Conservation (phyloP, 2,113 vertebrate species). For the Procavia capensis region DNA sequence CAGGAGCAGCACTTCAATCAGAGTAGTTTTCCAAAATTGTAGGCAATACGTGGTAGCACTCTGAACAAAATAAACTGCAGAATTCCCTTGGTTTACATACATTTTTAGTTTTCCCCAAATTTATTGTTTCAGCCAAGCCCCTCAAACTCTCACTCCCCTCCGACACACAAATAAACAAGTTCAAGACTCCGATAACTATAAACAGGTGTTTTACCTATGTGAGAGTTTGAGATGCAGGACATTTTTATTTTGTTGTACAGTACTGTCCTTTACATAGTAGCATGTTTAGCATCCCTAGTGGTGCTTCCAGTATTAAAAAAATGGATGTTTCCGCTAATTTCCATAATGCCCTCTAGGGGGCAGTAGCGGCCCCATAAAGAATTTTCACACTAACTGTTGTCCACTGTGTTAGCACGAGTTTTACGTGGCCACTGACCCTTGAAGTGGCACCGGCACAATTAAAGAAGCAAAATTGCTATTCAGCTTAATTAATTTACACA, state of each 20-base stretch:
- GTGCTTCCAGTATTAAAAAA: background rate
- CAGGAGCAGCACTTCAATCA: background rate
- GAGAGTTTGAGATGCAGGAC: too few species aligned
- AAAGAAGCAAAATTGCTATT: background rate
- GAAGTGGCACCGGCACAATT: background rate
- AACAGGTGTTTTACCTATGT: background rate
- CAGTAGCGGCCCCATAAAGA: background rate
- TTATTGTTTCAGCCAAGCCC: background rate
- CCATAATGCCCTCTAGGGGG: constrained; percentile 11
- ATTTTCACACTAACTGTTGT: background rate
- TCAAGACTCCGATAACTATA: background rate
- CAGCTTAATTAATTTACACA: background rate
- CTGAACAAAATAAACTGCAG: background rate
- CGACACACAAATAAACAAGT: background rate
- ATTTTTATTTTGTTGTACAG: background rate
- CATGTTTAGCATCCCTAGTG: too few species aligned
- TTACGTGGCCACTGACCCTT: background rate
- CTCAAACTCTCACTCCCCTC: background rate
- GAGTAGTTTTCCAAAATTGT: background rate
- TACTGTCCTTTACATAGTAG: background rate
- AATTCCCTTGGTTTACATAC: background rate
- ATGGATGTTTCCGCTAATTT: background rate
- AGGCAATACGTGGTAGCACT: background rate
- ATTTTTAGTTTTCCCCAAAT: background rate
- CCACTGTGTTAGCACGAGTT: background rate